These are phyloP conservation scores for Ciconia boyciana DNA, from an alignment of 2,113 vertebrate genomes.

Conservation along the genomic window DNA sequence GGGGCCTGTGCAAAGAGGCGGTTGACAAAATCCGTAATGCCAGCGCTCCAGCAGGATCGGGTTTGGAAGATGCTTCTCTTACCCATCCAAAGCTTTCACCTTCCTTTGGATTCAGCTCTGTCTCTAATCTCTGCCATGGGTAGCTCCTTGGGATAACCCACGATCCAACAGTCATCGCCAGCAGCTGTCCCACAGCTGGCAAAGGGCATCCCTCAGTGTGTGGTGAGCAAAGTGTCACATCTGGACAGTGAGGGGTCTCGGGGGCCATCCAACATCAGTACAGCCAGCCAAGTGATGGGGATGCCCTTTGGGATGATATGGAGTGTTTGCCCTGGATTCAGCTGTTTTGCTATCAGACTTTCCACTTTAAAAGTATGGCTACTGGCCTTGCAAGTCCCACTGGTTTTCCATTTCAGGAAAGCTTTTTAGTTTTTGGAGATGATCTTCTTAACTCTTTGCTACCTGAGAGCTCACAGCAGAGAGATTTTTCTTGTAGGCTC, in stretches of 20 bases:
- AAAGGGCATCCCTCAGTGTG: not conserved
- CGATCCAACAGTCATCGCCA: accelerated
- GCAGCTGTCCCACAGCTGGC: not conserved
- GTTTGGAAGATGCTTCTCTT: not conserved
- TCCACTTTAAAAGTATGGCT: not conserved
- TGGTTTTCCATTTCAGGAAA: not conserved
- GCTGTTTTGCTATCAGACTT: not conserved
- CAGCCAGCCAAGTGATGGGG: not conserved
- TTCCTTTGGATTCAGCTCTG: not conserved
- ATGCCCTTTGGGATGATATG: not conserved
- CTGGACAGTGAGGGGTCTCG: accelerated
- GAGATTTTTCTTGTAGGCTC: not conserved
- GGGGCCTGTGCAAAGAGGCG: not conserved
- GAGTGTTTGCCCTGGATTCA: not conserved
- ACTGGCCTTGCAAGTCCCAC: not conserved
- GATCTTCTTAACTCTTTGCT: not conserved
- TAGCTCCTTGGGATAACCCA: not conserved
- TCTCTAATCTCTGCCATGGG: too few species aligned
- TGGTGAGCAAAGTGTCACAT: not conserved
- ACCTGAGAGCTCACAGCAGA: not conserved
- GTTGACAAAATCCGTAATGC: not conserved
- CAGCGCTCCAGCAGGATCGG: too few species aligned
- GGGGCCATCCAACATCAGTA: not conserved
- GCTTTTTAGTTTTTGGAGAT: not conserved
- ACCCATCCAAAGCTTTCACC: not conserved